Conservation (phyloP, 2,797 vertebrate genomes). For the Betta splendens region DNA sequence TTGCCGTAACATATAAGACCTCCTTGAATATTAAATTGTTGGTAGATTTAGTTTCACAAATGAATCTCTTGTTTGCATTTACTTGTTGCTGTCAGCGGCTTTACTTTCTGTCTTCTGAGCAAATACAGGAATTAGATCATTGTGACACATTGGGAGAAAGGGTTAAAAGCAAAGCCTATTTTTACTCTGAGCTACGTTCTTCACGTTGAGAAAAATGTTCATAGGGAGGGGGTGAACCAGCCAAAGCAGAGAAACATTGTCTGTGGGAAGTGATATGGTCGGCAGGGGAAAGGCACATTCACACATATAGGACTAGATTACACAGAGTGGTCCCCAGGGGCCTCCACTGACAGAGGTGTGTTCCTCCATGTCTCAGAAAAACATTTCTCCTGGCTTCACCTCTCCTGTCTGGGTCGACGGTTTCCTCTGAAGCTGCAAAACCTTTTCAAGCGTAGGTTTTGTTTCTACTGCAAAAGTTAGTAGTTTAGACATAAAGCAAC, state of each 20-base stretch:
- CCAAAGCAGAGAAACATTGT: slow-evolving; percentile 58
- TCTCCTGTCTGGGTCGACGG: slow-evolving; percentile 33
- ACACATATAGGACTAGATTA: slow-evolving; percentile 59
- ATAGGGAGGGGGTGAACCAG: slow-evolving; percentile 1
- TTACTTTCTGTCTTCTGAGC: slow-evolving; percentile 49
- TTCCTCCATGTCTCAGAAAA: slow-evolving; percentile 51
- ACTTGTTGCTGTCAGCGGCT: slow-evolving; percentile 48
- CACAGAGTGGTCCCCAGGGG: slow-evolving; percentile 59
- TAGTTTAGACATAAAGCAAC: slow-evolving; percentile 33
- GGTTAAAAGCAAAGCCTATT: slow-evolving; percentile 42
- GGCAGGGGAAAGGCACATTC: slow-evolving; percentile 25
- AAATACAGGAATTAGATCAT: slow-evolving; percentile 49
- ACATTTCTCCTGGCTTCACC: too few species aligned
- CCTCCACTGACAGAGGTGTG: slow-evolving; percentile 61
- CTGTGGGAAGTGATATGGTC: slow-evolving; percentile 58
- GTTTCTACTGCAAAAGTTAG: slow-evolving; percentile 35
- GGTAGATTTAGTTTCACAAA: slow-evolving; percentile 45
- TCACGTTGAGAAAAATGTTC: slow-evolving; percentile 5
- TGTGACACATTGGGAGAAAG: slow-evolving; percentile 45
- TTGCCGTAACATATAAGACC: slow-evolving; percentile 32
- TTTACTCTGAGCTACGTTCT: slow-evolving; percentile 12
- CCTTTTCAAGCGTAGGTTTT: slow-evolving; percentile 36
- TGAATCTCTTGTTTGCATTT: too few species aligned
- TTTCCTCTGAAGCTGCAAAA: slow-evolving; percentile 29
- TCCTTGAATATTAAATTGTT: slow-evolving; percentile 24